phyloP scores from a whole-genome alignment of 1,140 invertebrate genomes.

The Drosophila nigrodunni region DNA sequence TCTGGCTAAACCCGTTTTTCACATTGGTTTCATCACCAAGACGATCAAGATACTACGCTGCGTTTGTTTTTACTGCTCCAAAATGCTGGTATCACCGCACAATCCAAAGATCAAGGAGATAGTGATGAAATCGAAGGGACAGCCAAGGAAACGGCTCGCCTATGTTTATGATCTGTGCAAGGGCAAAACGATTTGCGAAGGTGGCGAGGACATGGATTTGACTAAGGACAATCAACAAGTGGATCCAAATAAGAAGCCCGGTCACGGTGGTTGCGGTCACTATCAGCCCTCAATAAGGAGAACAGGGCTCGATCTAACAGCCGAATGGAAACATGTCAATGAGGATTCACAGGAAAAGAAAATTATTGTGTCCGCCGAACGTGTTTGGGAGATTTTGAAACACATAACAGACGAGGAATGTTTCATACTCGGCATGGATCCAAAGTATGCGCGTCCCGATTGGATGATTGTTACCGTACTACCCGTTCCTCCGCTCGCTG shows the following conservation, averaged over 20 bases:
- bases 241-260: conserved; percentile 88
- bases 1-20: conserved; percentile 99
- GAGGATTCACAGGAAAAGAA: conserved; percentile 99
- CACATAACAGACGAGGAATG: conserved; percentile 99
- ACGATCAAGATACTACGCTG: conserved; percentile 98
- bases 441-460: conserved; percentile 97
- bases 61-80: conserved; percentile 99
- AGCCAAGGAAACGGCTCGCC: conserved; percentile 96
- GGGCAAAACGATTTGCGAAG: conserved; percentile 99
- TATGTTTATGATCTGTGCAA: conserved; percentile 99
- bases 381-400: conserved; percentile 98
- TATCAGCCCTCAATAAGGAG: conserved; percentile 97
- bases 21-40: conserved; percentile 99
- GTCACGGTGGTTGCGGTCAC: conserved; percentile 98
- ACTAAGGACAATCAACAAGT: conserved; percentile 88
- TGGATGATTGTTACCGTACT: conserved; percentile 99
- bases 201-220: conserved; percentile 98
- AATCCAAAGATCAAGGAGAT: conserved; percentile 99
- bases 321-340: conserved; percentile 99
- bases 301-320: conserved; percentile 95
- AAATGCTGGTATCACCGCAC: conserved; percentile 96
- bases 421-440: conserved; percentile 97
- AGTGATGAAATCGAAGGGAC: conserved; percentile 98
- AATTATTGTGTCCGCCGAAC: conserved; percentile 95
- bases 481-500: conserved; percentile 97